Conservation (phyloP, 2,888 invertebrate species). For the Trachelus tabidus region DNA sequence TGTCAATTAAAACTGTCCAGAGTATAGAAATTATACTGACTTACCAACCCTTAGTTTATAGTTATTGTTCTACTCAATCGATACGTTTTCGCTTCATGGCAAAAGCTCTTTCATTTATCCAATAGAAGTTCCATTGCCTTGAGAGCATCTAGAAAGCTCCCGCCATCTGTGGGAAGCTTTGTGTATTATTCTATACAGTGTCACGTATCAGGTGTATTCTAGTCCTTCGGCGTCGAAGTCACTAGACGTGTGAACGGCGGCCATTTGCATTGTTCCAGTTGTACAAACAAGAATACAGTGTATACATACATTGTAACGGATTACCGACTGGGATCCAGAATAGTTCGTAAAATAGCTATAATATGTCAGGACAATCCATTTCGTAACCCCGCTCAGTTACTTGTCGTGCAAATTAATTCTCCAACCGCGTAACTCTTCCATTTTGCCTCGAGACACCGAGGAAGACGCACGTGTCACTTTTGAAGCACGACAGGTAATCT, state of each 20-base stretch:
- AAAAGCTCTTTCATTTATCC: not conserved
- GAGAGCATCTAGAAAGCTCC: not conserved
- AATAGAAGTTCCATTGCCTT: not conserved
- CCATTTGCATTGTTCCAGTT: not conserved
- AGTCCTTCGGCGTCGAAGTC: not conserved
- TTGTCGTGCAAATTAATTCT: no score
- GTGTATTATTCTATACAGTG: not conserved
- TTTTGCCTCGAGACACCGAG: no score
- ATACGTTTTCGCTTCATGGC: not conserved
- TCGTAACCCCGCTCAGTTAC: no score
- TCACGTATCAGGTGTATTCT: not conserved
- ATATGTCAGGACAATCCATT: no score
- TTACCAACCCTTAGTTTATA: not conserved
- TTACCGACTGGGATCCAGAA: no score
- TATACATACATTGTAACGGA: no score
- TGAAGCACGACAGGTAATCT: no score
- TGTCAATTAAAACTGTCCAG: no score
- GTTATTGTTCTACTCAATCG: not conserved
- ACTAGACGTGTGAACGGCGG: not conserved
- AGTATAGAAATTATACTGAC: not conserved
- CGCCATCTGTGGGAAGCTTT: not conserved
- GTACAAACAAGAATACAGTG: no score
- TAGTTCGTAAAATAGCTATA: no score
- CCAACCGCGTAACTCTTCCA: no score
- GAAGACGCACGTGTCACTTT: no score